Base-by-base conservation (phyloP, 2,888 invertebrate genomes). In the Spilosoma lubricipeda region DNA sequence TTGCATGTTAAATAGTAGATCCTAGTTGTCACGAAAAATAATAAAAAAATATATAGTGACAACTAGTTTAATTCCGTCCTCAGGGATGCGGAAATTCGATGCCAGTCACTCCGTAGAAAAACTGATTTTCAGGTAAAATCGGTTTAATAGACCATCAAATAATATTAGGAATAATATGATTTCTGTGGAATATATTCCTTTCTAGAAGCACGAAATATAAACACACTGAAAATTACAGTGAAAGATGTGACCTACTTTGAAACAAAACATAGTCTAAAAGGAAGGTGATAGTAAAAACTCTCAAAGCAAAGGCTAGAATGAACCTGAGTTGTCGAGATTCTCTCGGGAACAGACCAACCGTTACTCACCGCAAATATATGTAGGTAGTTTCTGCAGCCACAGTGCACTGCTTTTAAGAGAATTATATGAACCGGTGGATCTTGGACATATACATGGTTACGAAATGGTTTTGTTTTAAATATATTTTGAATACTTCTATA, bases 281-380 rank as follows among this genome's bases (percentile, higher is more conserved):
- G 9, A 56, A 56, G n/a, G 56, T 20, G 27, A 11, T 48, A 67
- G 36, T 67, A 63, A 75, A 73, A 82, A 82, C 76, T 79, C 78
- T 74, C 75, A 83, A 83, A 76, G 74, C 7, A 36, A 80, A 52
- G 76, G 71, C 52, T 72, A 73, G 73, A 78, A 65, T 39, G 33
- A 45, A 70, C 45, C 73, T 74, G 75, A 73, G 64, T 67, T 45
- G 52, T 74, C 42, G 27, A 45, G 68, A 9, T 65, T 30, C 80
- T 73, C 80, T 69, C 18, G 82, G 80, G 78, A 68, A 20, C 67
- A 45, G 67, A 48, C 63, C 69, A 78, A 27, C 68, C n/a, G 68
- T 30, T 70, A 36, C 48, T 68, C n/a, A 59, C 15, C 65, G 3
- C 66, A 75, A 67, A 69, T 56, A 71, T 70, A 67, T 68, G 8